phyloP scores from a whole-genome alignment of 2,113 vertebrate species.

The Danionella cerebrum region DNA sequence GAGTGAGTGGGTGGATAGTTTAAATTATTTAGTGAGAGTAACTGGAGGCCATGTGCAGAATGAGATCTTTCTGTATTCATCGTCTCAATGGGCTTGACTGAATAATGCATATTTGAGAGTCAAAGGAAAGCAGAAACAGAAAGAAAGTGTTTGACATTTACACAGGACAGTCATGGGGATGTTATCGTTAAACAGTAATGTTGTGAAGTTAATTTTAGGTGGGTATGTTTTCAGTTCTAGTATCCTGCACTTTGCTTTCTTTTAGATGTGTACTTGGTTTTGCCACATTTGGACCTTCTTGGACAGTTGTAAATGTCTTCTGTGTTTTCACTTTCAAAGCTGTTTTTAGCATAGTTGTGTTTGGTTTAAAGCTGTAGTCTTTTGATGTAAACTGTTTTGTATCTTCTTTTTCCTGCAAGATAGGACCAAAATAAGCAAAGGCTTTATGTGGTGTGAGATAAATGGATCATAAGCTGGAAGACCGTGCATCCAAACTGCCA shows the following conservation, averaged over 20 bases:
- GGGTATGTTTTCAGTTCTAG: not conserved
- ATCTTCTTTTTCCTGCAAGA: not conserved
- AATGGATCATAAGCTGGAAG: not conserved
- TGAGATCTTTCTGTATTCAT: constrained; percentile 24
- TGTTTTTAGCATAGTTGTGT: not conserved
- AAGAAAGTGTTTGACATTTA: constrained; percentile 20
- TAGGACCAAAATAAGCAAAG: not conserved
- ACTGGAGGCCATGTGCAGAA: constrained; percentile 26
- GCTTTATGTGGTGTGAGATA: not conserved
- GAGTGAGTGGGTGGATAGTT: constrained; percentile 8
- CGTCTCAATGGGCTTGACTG: constrained; percentile 23
- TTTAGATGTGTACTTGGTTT: not conserved
- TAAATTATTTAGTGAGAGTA: constrained; percentile 37
- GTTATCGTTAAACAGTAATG: constrained; percentile 5
- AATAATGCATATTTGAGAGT: constrained; percentile 33
- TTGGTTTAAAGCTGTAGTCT: not conserved
- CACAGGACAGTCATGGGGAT: not conserved
- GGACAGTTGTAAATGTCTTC: too few species aligned
- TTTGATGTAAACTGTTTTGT: not conserved
- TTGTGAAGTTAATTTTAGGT: not conserved
- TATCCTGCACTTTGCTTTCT: not conserved
- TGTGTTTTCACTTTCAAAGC: too few species aligned
- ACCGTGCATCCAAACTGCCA: not conserved
- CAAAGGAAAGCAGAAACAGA: not conserved
- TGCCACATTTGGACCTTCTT: not conserved